phyloP scores from a whole-genome alignment of 2,113 vertebrate genomes.

The Artemisiospiza belli region DNA sequence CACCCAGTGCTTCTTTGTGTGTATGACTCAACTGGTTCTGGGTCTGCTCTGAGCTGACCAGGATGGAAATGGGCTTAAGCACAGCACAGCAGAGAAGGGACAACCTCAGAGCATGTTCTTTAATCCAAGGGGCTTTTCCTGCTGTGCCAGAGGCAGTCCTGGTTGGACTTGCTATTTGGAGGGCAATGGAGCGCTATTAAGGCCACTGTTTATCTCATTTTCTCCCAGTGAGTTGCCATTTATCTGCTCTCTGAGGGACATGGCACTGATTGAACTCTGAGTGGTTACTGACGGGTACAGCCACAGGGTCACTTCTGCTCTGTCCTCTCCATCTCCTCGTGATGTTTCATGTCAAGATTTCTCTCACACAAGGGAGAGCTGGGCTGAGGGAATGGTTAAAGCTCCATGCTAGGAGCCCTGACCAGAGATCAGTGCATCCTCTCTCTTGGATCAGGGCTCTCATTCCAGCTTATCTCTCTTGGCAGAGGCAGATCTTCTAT shows the following conservation, averaged over 20 bases:
- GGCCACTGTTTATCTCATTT: conserved; percentile 51
- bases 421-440: background rate
- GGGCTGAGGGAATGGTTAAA: background rate
- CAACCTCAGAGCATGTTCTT: background rate
- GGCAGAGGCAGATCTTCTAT: background rate
- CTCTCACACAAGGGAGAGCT: background rate
- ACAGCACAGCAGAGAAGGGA: background rate
- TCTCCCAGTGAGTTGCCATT: conserved; percentile 15
- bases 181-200: background rate
- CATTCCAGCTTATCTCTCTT: background rate
- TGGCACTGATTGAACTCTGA: background rate
- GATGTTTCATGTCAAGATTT: background rate
- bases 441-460: background rate
- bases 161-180: background rate
- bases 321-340: background rate
- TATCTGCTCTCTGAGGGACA: background rate
- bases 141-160: background rate
- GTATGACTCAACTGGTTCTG: background rate
- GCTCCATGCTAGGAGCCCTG: background rate
- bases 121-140: background rate
- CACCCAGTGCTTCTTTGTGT: background rate
- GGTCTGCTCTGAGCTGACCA: background rate
- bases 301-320: background rate
- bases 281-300: background rate
- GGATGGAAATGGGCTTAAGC: background rate